A percentile compares a stretch with the other conserved stretches of the same genome.
Evolutionary conservation across 2,797 vertebrate species (phyloP).

Genomic region (Sebastes taczanowskii): DNA sequence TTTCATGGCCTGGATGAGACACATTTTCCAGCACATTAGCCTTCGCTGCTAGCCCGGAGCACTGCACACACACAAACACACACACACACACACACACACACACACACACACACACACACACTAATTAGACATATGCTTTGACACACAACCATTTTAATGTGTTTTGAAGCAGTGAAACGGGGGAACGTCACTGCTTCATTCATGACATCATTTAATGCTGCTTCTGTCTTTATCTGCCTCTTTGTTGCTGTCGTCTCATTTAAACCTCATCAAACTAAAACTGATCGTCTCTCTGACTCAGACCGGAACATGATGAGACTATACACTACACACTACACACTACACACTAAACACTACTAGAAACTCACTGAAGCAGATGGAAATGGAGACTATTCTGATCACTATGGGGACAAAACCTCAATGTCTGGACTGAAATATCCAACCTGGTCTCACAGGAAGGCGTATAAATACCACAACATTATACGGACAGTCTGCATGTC

Average conservation of each 20-base stretch:
- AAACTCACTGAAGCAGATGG: neutral
- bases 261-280: neutral
- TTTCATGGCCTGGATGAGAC: constrained; percentile 74
- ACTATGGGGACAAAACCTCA: neutral
- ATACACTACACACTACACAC: no score
- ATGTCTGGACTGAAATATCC: neutral
- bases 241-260: constrained; percentile 17
- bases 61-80: constrained; percentile 43
- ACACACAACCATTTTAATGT: constrained; percentile 71
- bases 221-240: neutral
- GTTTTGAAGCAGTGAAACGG: constrained; percentile 64
- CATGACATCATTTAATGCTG: constrained; percentile 36
- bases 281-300: neutral
- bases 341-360: no score
- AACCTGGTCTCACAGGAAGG: no score
- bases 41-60: constrained; percentile 76
- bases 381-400: neutral
- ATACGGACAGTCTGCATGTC: no score
- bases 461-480: no score
- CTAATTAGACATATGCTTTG: constrained; percentile 75
- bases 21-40: constrained; percentile 76
- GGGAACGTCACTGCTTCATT: constrained; percentile 42
- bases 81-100: constrained; percentile 35
- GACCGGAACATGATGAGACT: neutral
- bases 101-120: constrained; percentile 17